Evolutionary conservation across 2,888 invertebrate genomes (phyloP).

Genomic region (Tipula vernalis): DNA sequence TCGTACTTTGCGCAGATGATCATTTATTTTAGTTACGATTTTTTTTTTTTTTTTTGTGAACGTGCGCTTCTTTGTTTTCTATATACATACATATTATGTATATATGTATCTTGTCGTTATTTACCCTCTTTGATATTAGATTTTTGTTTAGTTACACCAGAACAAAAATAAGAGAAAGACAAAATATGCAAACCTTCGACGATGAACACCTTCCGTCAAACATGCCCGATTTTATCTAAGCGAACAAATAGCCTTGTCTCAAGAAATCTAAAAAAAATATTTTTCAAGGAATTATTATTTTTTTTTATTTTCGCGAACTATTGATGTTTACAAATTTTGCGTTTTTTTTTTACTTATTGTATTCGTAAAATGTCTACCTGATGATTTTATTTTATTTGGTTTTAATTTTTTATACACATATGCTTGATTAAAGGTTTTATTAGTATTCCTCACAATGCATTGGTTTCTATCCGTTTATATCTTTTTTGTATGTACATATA

Average conservation of each 20-base stretch:
- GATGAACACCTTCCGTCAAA: neutral
- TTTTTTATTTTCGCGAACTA: neutral
- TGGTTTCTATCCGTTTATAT: neutral
- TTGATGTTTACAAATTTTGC: neutral
- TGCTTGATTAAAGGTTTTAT: neutral
- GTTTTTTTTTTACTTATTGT: neutral
- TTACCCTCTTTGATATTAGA: neutral
- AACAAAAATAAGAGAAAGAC: neutral
- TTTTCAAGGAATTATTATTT: neutral
- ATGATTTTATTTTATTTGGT: neutral
- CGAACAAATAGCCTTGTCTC: neutral
- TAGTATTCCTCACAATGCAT: neutral
- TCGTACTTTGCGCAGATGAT: conserved; percentile 5
- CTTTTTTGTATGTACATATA: neutral
- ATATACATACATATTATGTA: neutral
- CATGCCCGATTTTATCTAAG: neutral
- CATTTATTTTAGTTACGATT: neutral
- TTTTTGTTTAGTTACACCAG: neutral
- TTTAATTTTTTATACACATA: neutral
- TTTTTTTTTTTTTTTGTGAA: conserved; percentile 9
- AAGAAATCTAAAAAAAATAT: neutral
- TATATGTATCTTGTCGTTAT: neutral
- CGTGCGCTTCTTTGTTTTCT: neutral
- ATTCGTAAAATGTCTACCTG: neutral
- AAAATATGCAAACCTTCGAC: neutral